phyloP scores from a whole-genome alignment of 2,797 vertebrate genomes.

The Propithecus perrieri region DNA sequence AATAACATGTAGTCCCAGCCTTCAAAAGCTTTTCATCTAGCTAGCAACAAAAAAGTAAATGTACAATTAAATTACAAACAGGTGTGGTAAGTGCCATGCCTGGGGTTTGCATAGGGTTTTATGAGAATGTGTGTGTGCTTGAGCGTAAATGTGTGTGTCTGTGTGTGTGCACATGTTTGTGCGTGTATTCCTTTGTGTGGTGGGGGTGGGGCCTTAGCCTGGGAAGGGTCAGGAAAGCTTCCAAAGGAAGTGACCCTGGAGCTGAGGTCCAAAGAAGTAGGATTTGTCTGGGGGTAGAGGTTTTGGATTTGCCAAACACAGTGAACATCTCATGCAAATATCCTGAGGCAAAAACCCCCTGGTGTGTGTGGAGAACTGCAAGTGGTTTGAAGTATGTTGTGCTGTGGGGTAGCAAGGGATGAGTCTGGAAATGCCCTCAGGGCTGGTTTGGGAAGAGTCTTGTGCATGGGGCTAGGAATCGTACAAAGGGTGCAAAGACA shows the following conservation, averaged over 20 bases:
- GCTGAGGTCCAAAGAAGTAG: not conserved
- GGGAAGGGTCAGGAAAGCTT: not conserved
- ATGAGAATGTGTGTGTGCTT: not conserved
- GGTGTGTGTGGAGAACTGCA: not conserved
- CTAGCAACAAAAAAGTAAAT: not conserved
- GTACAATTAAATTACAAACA: not conserved
- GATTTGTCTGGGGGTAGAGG: not conserved
- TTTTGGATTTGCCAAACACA: not conserved
- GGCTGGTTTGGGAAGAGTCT: not conserved
- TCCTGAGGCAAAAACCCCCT: not conserved
- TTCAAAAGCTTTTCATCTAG: not conserved
- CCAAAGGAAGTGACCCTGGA: not conserved
- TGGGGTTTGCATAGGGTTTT: not conserved
- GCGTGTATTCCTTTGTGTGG: not conserved
- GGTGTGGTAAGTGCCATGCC: not conserved
- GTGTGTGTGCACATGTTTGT: not conserved
- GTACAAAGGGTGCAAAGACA: not conserved
- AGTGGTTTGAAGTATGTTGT: not conserved
- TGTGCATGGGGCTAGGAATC: not conserved
- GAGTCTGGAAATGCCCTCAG: not conserved
- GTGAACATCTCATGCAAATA: not conserved
- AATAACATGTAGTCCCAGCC: not conserved
- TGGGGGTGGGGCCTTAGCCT: not conserved
- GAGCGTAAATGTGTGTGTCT: not conserved
- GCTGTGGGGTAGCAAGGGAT: not conserved